A percentile compares a stretch with the other conserved stretches of the same genome.
phyloP scores from a whole-genome alignment of 2,113 vertebrate species.

The Ramphastos sulfuratus region DNA sequence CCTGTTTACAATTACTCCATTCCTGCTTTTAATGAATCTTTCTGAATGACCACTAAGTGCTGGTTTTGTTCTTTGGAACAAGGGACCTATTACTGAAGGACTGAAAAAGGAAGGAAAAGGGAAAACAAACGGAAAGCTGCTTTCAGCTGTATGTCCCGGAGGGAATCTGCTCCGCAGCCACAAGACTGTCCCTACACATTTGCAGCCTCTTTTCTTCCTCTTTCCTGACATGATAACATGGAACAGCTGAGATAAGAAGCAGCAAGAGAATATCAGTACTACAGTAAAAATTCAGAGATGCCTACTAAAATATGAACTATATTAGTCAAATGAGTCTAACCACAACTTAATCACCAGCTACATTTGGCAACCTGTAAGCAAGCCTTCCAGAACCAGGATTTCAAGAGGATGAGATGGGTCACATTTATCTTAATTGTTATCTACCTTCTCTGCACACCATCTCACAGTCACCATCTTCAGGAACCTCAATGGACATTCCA shows the following conservation, averaged over 20 bases:
- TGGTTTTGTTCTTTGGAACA: slow-evolving; percentile 83
- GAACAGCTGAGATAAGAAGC: background rate
- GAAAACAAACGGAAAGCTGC: slow-evolving; percentile 83
- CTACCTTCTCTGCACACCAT: background rate
- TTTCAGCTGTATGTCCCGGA: slow-evolving; percentile 70
- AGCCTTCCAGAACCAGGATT: background rate
- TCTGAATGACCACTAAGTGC: slow-evolving; percentile 82
- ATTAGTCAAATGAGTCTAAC: background rate
- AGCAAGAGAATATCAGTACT: background rate
- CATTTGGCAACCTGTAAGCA: background rate
- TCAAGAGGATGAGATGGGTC: background rate
- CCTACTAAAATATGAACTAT: background rate
- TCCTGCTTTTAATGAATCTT: slow-evolving; percentile 83
- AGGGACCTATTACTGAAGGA: slow-evolving; percentile 84
- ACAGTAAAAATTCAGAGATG: background rate
- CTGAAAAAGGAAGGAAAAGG: slow-evolving; percentile 82
- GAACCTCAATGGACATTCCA: background rate
- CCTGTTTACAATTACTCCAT: slow-evolving; percentile 83
- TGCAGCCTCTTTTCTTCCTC: background rate
- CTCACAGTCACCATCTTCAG: background rate
- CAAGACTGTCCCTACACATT: slow-evolving; percentile 34
- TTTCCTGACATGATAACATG: slow-evolving; percentile 1
- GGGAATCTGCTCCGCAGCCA: slow-evolving; percentile 69
- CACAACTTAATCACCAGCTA: background rate
- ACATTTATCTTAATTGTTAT: background rate